These are phyloP conservation scores for Neodiprion pinetum DNA, from an alignment of 1,140 invertebrate species.

Conservation along the genomic window DNA sequence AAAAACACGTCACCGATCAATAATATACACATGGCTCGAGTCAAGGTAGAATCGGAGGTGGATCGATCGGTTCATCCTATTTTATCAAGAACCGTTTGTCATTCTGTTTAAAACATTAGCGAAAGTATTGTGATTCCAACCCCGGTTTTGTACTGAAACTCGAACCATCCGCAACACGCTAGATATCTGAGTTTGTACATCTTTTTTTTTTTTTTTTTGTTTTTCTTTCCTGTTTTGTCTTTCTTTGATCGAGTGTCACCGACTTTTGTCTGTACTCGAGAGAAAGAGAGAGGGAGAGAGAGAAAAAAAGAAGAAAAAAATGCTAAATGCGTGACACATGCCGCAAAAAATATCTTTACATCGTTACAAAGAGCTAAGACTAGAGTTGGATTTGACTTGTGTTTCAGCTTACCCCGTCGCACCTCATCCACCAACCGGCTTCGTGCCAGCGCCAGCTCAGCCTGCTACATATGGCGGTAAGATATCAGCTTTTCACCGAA, in stretches of 20 bases:
- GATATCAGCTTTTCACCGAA: conserved; percentile 12
- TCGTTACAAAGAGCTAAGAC: background rate
- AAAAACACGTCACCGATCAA: background rate
- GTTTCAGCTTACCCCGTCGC: conserved; percentile 64
- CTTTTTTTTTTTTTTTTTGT: too few species aligned
- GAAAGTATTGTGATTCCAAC: too few species aligned
- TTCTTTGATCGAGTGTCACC: background rate
- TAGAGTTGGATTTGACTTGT: conserved; percentile 48
- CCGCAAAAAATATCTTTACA: background rate
- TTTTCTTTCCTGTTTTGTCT: background rate
- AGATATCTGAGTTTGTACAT: background rate
- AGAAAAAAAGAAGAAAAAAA: too few species aligned
- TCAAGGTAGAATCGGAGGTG: background rate
- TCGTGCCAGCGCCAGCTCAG: conserved; percentile 62
- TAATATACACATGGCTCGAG: conserved; percentile 1
- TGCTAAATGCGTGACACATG: too few species aligned
- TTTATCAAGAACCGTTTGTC: too few species aligned
- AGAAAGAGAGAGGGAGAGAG: too few species aligned
- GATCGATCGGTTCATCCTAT: background rate
- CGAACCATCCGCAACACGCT: conserved; percentile 1
- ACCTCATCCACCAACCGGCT: conserved; percentile 62
- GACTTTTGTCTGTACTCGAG: background rate
- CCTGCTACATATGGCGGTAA: conserved; percentile 62
- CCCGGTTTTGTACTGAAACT: background rate
- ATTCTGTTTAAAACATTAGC: too few species aligned